Percentiles rank a stretch among this genome's conserved stretches.
phyloP scores from a whole-genome alignment of 2,888 invertebrate genomes.

The Chrysolina americana region DNA sequence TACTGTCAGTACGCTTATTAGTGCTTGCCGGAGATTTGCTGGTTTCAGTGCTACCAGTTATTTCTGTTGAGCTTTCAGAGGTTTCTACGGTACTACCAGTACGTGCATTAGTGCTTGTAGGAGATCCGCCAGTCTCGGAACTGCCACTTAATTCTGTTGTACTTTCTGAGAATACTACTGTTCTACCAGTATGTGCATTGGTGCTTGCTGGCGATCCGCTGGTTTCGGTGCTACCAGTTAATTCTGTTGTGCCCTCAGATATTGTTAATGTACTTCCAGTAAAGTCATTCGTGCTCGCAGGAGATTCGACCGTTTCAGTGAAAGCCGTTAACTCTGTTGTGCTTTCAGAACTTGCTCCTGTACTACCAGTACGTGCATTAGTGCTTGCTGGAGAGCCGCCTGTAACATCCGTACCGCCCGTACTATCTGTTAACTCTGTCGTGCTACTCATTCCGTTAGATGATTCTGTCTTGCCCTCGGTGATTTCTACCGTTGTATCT shows the following conservation, averaged over 20 bases:
- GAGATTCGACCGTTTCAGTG: slow-evolving; percentile 27
- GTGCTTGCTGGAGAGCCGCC: too few species aligned
- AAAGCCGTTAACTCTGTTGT: slow-evolving; percentile 36
- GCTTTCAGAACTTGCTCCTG: slow-evolving; percentile 31
- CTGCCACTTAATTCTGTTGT: slow-evolving; percentile 43
- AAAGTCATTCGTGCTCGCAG: slow-evolving; percentile 21
- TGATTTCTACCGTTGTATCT: neutral
- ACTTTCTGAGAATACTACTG: slow-evolving; percentile 46
- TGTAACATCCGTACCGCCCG: too few species aligned
- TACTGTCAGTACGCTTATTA: neutral
- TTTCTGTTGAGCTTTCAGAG: slow-evolving; percentile 32
- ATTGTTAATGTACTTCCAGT: slow-evolving; percentile 34
- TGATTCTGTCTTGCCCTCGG: slow-evolving; percentile 12
- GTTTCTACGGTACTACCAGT: slow-evolving; percentile 21
- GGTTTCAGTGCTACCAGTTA: slow-evolving; percentile 25
- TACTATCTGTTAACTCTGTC: slow-evolving; percentile 23
- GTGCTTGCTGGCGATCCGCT: slow-evolving; percentile 43
- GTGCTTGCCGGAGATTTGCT: neutral
- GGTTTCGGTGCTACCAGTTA: neutral
- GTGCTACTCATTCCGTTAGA: slow-evolving; percentile 20
- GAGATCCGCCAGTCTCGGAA: slow-evolving; percentile 28
- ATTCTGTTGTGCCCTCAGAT: slow-evolving; percentile 28
- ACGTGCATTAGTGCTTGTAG: slow-evolving; percentile 31
- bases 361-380: neutral
- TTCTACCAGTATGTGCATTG: slow-evolving; percentile 40